Percentiles rank a stretch among this genome's conserved stretches.
Evolutionary conservation across 2,888 invertebrate genomes (phyloP).

Genomic region (Tenodera sinensis): DNA sequence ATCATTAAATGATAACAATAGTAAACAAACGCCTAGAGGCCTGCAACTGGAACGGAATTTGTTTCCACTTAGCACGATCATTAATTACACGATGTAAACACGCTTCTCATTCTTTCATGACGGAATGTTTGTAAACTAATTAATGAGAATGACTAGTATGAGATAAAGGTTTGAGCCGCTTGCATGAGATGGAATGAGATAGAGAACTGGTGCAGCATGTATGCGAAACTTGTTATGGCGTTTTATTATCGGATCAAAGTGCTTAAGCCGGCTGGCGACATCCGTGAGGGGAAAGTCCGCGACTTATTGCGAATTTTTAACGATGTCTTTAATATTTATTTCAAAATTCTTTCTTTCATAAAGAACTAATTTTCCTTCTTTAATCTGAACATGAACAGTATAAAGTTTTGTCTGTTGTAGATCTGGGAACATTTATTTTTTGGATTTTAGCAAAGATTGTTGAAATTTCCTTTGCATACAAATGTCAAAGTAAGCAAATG

Average conservation of each 20-base stretch:
- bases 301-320: no score
- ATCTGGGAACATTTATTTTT: no score
- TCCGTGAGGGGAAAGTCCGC: no score
- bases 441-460: no score
- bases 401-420: no score
- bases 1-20: not conserved
- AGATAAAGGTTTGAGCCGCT: not conserved
- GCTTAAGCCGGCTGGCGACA: no score
- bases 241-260: not conserved
- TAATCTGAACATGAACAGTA: no score
- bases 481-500: no score
- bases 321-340: no score
- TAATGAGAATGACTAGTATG: not conserved
- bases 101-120: not conserved
- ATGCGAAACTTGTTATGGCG: not conserved
- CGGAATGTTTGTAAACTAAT: not conserved
- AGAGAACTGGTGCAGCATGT: not conserved
- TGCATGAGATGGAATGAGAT: not conserved
- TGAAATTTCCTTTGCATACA: no score
- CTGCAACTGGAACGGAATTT: not conserved
- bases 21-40: not conserved
- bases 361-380: no score
- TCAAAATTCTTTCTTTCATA: no score
- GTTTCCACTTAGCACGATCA: not conserved
- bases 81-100: not conserved